Percentiles rank a stretch among this genome's conserved stretches.
These are phyloP conservation scores for Eupleurogrammus muticus DNA, from an alignment of 2,797 vertebrate genomes.

Conservation along the genomic window DNA sequence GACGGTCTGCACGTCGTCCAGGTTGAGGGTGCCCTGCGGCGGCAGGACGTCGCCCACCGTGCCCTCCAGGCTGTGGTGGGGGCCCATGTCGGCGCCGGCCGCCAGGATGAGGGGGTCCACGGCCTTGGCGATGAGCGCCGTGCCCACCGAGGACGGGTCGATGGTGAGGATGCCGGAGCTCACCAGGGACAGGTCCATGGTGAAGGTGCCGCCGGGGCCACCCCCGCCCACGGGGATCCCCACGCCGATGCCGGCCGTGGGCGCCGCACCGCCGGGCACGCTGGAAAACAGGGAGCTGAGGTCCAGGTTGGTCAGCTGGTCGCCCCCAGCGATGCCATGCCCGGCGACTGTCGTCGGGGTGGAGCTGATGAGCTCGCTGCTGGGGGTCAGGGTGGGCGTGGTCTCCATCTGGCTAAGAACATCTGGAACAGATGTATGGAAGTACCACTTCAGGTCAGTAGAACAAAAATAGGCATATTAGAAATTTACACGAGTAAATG, in stretches of 20 bases:
- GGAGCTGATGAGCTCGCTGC: slow-evolving; percentile 90
- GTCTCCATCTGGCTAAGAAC: slow-evolving; percentile 91
- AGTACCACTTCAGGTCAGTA: not conserved
- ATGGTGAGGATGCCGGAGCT: slow-evolving; percentile 94
- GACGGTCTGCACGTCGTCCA: slow-evolving; percentile 92
- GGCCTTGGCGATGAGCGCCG: slow-evolving; percentile 85
- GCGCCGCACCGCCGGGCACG: slow-evolving; percentile 75
- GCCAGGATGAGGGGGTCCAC: slow-evolving; percentile 92
- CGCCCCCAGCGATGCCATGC: slow-evolving; percentile 55
- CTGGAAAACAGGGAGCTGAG: slow-evolving; percentile 93
- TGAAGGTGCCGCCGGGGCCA: slow-evolving; percentile 77
- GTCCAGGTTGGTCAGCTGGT: slow-evolving; percentile 91
- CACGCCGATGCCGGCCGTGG: slow-evolving; percentile 60
- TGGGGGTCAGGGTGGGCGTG: slow-evolving; percentile 90
- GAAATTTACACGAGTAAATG: too few species aligned
- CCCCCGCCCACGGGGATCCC: slow-evolving; percentile 70
- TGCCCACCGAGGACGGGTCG: slow-evolving; percentile 88
- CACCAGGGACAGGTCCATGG: slow-evolving; percentile 90
- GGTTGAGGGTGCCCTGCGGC: slow-evolving; percentile 88
- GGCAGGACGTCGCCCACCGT: slow-evolving; percentile 88
- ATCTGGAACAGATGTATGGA: slow-evolving; percentile 82
- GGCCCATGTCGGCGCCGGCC: slow-evolving; percentile 82
- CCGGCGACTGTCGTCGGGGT: slow-evolving; percentile 75
- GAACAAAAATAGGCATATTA: not conserved
- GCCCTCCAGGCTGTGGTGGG: slow-evolving; percentile 87